Evolutionary conservation across 1,140 invertebrate species (phyloP), one percentile per base, ranked within the genome.

Genomic region (Galleria mellonella): DNA sequence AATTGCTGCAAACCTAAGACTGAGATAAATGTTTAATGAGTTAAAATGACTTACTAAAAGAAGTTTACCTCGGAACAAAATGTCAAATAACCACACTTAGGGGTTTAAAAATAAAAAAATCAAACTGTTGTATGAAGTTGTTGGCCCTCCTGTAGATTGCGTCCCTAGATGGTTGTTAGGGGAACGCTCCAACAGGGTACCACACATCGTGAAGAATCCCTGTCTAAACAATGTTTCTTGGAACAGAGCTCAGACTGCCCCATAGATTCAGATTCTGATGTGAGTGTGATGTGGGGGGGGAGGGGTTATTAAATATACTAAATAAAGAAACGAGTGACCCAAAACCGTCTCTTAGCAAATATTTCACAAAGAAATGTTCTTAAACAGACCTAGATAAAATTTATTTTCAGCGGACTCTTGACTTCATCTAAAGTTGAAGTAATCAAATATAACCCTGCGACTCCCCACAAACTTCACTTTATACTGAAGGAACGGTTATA

Each of bases 111-210:
- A n/a, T n/a, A n/a, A n/a, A n/a, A n/a, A n/a, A n/a, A n/a, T n/a
- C n/a, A n/a, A n/a, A n/a, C n/a, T n/a, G 33, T 15, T 6, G 33
- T 35, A 12, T 35, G 33, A 12, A 35, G 33, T 15, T 15, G 33
- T 12, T 35, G 33, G 33, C 2, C 33, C 6, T 35, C 33, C 33
- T 9, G 14, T 35, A 11, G 13, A 15, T 3, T 6, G 33, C 33
- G 33, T 35, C 33, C 33, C 33, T 12, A 14, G 33, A 6, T 35
- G 33, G 33, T 35, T 11, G 13, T 14, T 35, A 35, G 33, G 33
- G 33, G 33, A 35, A 35, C 1, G 33, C 33, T 12, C 47, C 40
- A 43, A 39, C 39, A 43, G 47, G 40, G 47, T 49, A 49, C 47
- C 47, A 30, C 28, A 11, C 9, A 42, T 30, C 7, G 47, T 30